Conservation (phyloP, 2,888 invertebrate species). For the Acrobasis consociella region DNA sequence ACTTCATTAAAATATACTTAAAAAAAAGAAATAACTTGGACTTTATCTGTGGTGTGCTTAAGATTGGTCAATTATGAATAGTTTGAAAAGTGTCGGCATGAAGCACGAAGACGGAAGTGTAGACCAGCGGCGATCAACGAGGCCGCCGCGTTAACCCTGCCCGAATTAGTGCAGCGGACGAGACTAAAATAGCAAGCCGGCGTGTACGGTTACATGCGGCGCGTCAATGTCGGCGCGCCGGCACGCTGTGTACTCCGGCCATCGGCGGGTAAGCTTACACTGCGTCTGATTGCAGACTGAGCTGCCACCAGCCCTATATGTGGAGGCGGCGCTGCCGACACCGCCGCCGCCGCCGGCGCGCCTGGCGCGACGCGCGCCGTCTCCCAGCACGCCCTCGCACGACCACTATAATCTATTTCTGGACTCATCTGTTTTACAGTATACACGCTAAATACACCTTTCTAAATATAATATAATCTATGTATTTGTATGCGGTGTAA, state of each 20-base stretch:
- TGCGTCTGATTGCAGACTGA: conserved; percentile 72
- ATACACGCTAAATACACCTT: conserved; percentile 69
- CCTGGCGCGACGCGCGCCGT: conserved; percentile 47
- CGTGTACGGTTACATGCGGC: conserved; percentile 80
- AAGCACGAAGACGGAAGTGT: conserved; percentile 75
- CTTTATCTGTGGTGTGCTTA: conserved; percentile 37
- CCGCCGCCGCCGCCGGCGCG: conserved; percentile 49
- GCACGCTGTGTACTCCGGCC: conserved; percentile 58
- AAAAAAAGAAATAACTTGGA: conserved; percentile 38
- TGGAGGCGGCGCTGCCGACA: conserved; percentile 61
- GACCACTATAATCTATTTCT: conserved; percentile 68
- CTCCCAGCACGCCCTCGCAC: conserved; percentile 46
- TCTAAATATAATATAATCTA: conserved; percentile 67
- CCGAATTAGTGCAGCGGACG: conserved; percentile 82
- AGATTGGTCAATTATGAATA: conserved; percentile 29
- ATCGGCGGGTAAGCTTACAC: conserved; percentile 73
- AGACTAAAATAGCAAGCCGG: conserved; percentile 78
- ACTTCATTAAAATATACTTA: conserved; percentile 26
- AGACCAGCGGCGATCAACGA: conserved; percentile 65
- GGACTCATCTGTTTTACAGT: conserved; percentile 73
- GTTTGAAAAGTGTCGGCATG: conserved; percentile 59
- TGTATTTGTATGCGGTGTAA: conserved; percentile 54
- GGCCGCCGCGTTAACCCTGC: conserved; percentile 81
- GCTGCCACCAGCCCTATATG: conserved; percentile 77
- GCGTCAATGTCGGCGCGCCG: conserved; percentile 75